Base-by-base conservation (phyloP, 2,113 vertebrate species). In the Strigops habroptila region DNA sequence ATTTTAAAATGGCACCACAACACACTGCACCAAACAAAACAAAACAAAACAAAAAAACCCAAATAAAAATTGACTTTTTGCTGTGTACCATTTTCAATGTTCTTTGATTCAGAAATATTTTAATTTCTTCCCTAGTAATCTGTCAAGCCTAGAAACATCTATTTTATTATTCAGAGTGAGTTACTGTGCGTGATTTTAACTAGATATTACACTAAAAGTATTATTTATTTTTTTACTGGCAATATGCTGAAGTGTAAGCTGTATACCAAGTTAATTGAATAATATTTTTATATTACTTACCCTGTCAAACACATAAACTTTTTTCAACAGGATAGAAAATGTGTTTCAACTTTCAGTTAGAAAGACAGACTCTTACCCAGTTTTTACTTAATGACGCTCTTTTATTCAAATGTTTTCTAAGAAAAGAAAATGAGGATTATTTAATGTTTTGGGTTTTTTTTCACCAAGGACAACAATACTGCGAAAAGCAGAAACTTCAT, bases 261-360 rank as follows among this genome's bases (percentile, higher is more conserved):
- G 16, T 60, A 52, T n/a, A 88, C 46, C 55, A 85, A 91, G 69
- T 84, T 91, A 91, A 71, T 93, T 96, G 76, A 93, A 86, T 55
- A 96, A 69, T 91, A 91, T 91, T 94, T 97, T 97, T 75, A 43
- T 91, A 75, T 96, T 91, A 68, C 71, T 93, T 95, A 92, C 78
- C 41, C 87, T 71, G 53, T 96, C 48, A 76, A 81, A 86, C 52
- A 79, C 15, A 57, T 76, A 60, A 62, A 82, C 53, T 89, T 85
- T 93, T 97, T 53, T 95, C 80, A 59, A 60, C 44, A 90, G 94
- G 92, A 96, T 96, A 96, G 88, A 94, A 96, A 76, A 96, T 86
- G 39, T 89, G 75, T 93, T 96, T 91, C 71, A 55, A 37, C 41
- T 70, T 70, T 69, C 62, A 91, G 24, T 53, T 80, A 73, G 51